Evolutionary conservation across 2,797 vertebrate genomes (phyloP).

Genomic region (Notolepis coatsorum): DNA sequence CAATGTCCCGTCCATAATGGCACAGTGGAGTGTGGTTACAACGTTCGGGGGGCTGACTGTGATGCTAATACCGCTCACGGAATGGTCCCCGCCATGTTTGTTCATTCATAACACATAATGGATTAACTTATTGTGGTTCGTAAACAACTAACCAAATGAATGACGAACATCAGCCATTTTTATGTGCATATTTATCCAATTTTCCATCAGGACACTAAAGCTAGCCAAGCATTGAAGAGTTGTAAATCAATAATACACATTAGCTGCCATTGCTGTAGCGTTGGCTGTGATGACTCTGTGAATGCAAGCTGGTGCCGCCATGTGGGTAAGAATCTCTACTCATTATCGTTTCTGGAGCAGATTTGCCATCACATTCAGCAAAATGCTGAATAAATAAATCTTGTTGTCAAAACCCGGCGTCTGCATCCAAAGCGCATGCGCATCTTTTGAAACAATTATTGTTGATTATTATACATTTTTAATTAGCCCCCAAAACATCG

Average conservation of each 20-base stretch:
- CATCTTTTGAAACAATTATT: too few species aligned
- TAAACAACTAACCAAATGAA: conserved; percentile 54
- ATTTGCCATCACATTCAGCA: conserved; percentile 5
- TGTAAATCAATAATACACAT: conserved; percentile 55
- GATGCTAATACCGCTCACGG: conserved; percentile 36
- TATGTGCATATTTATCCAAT: conserved; percentile 59
- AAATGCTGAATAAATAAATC: too few species aligned
- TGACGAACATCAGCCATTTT: conserved; percentile 43
- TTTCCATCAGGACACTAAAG: conserved; percentile 60
- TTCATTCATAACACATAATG: conserved; percentile 50
- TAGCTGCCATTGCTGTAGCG: conserved; percentile 56
- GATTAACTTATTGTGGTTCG: conserved; percentile 45
- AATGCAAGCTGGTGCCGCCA: conserved; percentile 40
- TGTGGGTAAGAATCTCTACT: conserved; percentile 20
- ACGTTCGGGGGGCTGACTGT: conserved; percentile 24
- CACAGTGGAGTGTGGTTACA: conserved; percentile 17
- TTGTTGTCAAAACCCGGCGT: too few species aligned
- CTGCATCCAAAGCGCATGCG: too few species aligned
- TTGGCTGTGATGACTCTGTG: conserved; percentile 24
- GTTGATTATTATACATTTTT: too few species aligned
- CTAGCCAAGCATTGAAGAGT: conserved; percentile 30
- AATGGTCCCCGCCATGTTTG: conserved; percentile 18
- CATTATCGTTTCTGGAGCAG: conserved; percentile 20
- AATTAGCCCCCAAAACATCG: too few species aligned
- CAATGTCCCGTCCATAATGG: conserved; percentile 14